These are phyloP conservation scores for Idaea dimidiata DNA, from an alignment of 2,888 invertebrate genomes.

Conservation along the genomic window DNA sequence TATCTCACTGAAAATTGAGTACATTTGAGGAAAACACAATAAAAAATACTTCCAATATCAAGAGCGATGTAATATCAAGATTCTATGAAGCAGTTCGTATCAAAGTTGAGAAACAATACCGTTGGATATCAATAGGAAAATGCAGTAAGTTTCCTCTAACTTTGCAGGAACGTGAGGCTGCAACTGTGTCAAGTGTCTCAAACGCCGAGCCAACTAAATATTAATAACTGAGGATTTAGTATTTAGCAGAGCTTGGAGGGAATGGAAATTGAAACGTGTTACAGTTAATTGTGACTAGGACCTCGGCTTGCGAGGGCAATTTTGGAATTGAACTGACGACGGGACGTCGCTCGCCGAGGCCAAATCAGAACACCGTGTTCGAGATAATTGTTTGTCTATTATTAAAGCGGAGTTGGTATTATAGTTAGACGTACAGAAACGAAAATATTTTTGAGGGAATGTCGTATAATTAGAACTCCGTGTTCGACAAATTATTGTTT, in stretches of 20 bases:
- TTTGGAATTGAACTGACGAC: slow-evolving; percentile 36
- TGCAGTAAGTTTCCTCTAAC: slow-evolving; percentile 24
- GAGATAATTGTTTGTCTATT: slow-evolving; percentile 20
- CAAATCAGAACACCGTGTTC: slow-evolving; percentile 17
- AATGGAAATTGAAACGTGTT: slow-evolving; percentile 73
- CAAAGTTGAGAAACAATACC: slow-evolving; percentile 20
- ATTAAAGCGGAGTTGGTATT: too few species aligned
- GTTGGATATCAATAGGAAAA: slow-evolving; percentile 26
- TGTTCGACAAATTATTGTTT: too few species aligned
- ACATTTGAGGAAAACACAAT: slow-evolving; percentile 1
- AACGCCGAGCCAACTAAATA: slow-evolving; percentile 47
- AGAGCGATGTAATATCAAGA: slow-evolving; percentile 16
- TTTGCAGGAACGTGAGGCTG: slow-evolving; percentile 28
- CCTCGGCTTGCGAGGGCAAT: slow-evolving; percentile 36
- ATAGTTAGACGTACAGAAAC: too few species aligned
- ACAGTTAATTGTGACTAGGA: slow-evolving; percentile 66
- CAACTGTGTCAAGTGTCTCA: slow-evolving; percentile 39
- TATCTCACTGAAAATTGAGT: not conserved
- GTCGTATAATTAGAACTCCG: too few species aligned
- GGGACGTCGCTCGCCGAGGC: slow-evolving; percentile 12
- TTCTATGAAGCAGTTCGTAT: slow-evolving; percentile 20
- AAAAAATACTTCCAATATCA: slow-evolving; percentile 8
- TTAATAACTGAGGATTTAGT: slow-evolving; percentile 54
- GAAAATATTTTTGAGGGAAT: too few species aligned
- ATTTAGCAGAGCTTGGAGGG: slow-evolving; percentile 50